Evolutionary conservation across 2,113 vertebrate species (phyloP), one percentile per base, ranked within the genome.

Genomic region (Thalassoma bifasciatum): DNA sequence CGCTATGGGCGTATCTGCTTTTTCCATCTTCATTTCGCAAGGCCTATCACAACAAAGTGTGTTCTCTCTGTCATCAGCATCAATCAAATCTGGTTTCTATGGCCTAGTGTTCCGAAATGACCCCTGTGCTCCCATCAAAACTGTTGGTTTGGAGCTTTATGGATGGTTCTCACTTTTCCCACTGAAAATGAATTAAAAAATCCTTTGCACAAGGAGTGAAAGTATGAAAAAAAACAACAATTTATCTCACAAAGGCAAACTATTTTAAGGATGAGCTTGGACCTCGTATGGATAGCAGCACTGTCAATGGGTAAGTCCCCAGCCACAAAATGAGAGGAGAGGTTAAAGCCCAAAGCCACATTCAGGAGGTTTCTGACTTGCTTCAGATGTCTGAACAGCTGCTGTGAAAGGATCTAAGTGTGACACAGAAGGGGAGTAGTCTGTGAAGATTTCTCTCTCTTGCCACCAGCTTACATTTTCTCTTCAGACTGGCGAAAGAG

Each of bases 261-360:
- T 52, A 83, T 73, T 82, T 62, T 72, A 84, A 87, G 77, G 65
- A 58, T 54, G 71, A 73, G 44, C 37, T 66, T 72, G 21, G 23
- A 5, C 47, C 53, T 60, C 51, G 51, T 42, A 46, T 73, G 75
- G 54, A 69, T 66, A 66, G 30, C 72, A 75, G 52, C 44, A 44
- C 62, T 78, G 73, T 87, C 76, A 86, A 83, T 75, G 75, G 86
- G 47, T 71, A 36, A 56, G 81, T 66, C 62, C 78, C 56, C 40
- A 72, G 72, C 84, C 69, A 46, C 83, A 79, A 89, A 94, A 93
- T 92, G 76, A 93, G 68, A 92, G 89, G 87, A 77, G 73, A 79
- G 65, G 84, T 71, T 74, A 90, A 92, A 93, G 67, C 89, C 92
- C 82, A 56, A 87, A 91, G 76, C 87, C 88, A 85, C 88, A 85